Evolutionary conservation across 2,113 vertebrate species (phyloP).

Genomic region (Austrofundulus limnaeus): DNA sequence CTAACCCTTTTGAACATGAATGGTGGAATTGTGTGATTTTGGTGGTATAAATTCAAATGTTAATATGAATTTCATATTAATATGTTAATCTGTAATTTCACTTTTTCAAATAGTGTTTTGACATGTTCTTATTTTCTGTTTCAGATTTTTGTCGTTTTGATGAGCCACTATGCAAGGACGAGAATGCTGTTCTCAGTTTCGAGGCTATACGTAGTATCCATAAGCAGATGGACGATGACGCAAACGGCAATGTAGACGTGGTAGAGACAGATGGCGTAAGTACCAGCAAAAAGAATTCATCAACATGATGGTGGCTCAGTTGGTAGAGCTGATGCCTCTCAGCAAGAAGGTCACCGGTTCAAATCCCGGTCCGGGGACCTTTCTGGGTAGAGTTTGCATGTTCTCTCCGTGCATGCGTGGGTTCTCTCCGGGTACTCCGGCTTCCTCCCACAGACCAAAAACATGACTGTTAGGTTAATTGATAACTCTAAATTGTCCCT

Average conservation of each 20-base stretch:
- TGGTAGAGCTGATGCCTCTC: no score
- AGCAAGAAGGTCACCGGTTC: no score
- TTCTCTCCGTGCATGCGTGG: no score
- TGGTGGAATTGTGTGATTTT: background rate
- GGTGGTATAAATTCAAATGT: background rate
- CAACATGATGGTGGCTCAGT: no score
- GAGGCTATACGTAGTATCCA: slow-evolving; percentile 94
- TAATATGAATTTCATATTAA: background rate
- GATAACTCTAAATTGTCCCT: no score
- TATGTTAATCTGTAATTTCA: background rate
- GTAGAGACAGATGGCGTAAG: slow-evolving; percentile 92
- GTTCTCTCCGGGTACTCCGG: no score
- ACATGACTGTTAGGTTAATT: no score
- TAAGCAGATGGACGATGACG: slow-evolving; percentile 98
- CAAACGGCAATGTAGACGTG: slow-evolving; percentile 94
- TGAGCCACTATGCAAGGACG: slow-evolving; percentile 84
- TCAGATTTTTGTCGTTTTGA: slow-evolving; percentile 94
- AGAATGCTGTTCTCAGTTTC: slow-evolving; percentile 89
- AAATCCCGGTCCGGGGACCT: no score
- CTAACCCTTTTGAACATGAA: background rate
- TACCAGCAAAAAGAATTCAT: slow-evolving; percentile 6
- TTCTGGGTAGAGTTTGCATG: no score
- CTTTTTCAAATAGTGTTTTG: background rate
- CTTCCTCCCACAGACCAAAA: no score
- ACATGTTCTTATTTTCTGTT: background rate